Percentiles rank a stretch among this genome's conserved stretches.
Conservation (phyloP, 2,113 vertebrate species). For the Porphyrio hochstetteri region DNA sequence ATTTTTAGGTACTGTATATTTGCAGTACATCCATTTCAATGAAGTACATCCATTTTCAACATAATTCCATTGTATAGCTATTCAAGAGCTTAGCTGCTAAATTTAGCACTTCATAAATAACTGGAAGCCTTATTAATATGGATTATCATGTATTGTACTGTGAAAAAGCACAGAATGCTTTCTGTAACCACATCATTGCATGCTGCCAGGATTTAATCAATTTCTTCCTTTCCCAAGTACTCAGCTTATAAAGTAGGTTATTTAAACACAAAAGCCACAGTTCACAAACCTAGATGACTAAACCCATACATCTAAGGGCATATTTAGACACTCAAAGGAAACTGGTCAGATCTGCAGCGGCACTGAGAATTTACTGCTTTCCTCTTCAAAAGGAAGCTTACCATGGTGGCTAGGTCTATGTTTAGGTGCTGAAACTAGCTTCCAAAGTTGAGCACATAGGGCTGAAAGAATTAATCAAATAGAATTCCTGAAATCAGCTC, state of each 20-base stretch:
- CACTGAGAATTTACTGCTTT: not conserved
- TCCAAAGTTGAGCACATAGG: not conserved
- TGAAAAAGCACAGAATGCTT: slow-evolving; percentile 56
- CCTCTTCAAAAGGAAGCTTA: not conserved
- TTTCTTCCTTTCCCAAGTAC: slow-evolving; percentile 56
- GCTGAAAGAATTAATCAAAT: not conserved
- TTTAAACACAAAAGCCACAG: slow-evolving; percentile 41
- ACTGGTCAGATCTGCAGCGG: not conserved
- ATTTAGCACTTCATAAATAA: slow-evolving; percentile 71
- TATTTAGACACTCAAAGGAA: not conserved
- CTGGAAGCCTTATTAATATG: slow-evolving; percentile 65
- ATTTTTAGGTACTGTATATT: slow-evolving; percentile 45
- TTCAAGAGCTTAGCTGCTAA: slow-evolving; percentile 60
- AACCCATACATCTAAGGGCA: not conserved
- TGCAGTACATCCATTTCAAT: slow-evolving; percentile 66
- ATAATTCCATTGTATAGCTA: slow-evolving; percentile 58
- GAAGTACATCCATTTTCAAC: slow-evolving; percentile 62
- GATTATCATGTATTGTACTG: slow-evolving; percentile 50
- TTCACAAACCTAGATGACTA: not conserved
- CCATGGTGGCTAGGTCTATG: not conserved
- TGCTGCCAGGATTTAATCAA: slow-evolving; percentile 68
- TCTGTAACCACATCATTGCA: slow-evolving; percentile 57
- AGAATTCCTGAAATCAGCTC: not conserved
- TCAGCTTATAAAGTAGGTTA: slow-evolving; percentile 28
- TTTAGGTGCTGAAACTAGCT: not conserved